Evolutionary conservation across 2,888 invertebrate species (phyloP), one percentile per base, ranked within the genome.

Genomic region (Oligia fasciuncula): DNA sequence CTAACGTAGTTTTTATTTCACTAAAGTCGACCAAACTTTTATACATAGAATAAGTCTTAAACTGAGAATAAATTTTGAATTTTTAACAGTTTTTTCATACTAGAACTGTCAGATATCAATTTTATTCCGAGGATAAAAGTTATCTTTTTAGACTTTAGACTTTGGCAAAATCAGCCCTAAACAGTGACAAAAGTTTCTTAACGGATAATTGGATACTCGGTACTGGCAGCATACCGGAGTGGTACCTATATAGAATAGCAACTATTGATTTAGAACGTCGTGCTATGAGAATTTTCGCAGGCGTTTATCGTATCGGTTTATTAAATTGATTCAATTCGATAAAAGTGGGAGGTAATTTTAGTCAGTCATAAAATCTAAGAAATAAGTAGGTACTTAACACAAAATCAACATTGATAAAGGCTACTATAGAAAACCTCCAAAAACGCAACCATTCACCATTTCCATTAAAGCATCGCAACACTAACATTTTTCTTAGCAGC

Each of bases 221-320:
- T 29, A 29, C 29, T 4, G 35, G 35, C 23, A 54, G 51, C 9
- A 29, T 51, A 69, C 23, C 29, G 2, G 5, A n/a, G 46, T 19
- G 13, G 8, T 8, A 40, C 40, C 5, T 40, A 19, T 23, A 13
- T 14, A 46, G 43, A 57, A 71, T 54, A 67, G 66, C 80, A 80
- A 80, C n/a, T 14, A 49, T 60, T 43, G 3, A 3, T 40, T 49
- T 14, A n/a, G 0, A 54, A 43, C 8, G 49, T 70, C 35, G 2
- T 74, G 43, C 43, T 74, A 71, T 74, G 1, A 71, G 6, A 35
- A 51, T 67, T 83, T 5, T 35, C 9, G 14, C n/a, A 82, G 82
- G 83, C 78, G 73, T 62, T 73, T 40, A 49, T n/a, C 11, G 40
- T 35, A 51, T 49, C 6, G 13, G 19, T 19, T 13, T 2, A 29